Conservation (phyloP, 2,113 vertebrate genomes). For the Syngnathoides biaculeatus region DNA sequence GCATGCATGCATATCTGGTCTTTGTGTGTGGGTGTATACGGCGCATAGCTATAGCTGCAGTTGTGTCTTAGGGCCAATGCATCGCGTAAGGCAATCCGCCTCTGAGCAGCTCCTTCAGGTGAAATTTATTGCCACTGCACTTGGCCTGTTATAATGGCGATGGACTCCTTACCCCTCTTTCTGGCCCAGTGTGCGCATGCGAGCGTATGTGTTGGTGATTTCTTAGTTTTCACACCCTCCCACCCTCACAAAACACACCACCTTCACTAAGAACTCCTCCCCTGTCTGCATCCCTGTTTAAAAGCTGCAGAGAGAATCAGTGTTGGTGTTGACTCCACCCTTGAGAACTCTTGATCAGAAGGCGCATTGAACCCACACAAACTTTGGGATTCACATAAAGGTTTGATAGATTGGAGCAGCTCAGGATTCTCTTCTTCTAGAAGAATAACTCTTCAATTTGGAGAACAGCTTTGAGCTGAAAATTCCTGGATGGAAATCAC, state of each 20-base stretch:
- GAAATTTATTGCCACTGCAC: conserved; percentile 75
- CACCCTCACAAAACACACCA: conserved; percentile 2
- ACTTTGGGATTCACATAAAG: conserved; percentile 41
- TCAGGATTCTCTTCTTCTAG: conserved; percentile 1
- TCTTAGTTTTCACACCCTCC: conserved; percentile 16
- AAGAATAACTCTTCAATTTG: conserved; percentile 17
- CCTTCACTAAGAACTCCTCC: conserved; percentile 4
- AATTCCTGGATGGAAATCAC: conserved; percentile 52
- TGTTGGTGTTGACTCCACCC: conserved; percentile 54
- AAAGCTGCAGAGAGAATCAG: conserved; percentile 58
- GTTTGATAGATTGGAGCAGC: conserved; percentile 7
- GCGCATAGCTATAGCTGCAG: conserved; percentile 52
- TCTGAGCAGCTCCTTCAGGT: conserved; percentile 71
- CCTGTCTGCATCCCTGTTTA: conserved; percentile 60
- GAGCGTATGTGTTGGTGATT: conserved; percentile 32
- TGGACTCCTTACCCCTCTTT: conserved; percentile 65
- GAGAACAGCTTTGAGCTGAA: conserved; percentile 37
- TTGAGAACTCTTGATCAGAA: conserved; percentile 40
- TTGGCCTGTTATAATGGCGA: conserved; percentile 72
- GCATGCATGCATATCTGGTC: conserved; percentile 21
- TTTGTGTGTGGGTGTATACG: conserved; percentile 51
- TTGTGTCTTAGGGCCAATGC: conserved; percentile 64
- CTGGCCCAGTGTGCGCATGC: conserved; percentile 38
- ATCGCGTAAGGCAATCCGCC: conserved; percentile 71
- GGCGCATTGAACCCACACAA: conserved; percentile 28